phyloP scores from a whole-genome alignment of 2,797 vertebrate species.

The Sebastes ruberrimus region DNA sequence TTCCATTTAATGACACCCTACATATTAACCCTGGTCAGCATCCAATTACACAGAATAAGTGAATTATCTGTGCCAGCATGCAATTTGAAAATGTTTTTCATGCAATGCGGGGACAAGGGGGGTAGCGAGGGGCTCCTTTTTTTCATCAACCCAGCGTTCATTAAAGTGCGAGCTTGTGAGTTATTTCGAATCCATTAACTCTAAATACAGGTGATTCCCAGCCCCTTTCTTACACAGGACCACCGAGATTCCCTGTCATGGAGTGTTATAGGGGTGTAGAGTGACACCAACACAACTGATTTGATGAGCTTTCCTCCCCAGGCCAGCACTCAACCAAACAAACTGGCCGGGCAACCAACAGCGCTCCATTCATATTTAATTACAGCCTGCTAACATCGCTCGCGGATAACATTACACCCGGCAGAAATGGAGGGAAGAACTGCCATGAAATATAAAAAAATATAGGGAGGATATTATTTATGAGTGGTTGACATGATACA shows the following conservation, averaged over 20 bases:
- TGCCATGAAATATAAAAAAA: constrained; percentile 16
- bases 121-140: constrained; percentile 80
- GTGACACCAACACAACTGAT: constrained; percentile 79
- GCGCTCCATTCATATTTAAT: constrained; percentile 85
- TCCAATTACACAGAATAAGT: constrained; percentile 99
- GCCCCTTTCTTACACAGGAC: constrained; percentile 82
- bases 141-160: constrained; percentile 93
- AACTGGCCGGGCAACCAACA: constrained; percentile 75
- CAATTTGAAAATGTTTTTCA: constrained; percentile 98
- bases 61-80: constrained; percentile 97
- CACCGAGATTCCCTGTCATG: constrained; percentile 87
- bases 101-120: constrained; percentile 79
- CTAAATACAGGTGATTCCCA: constrained; percentile 93
- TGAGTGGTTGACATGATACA: not conserved
- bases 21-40: constrained; percentile 99
- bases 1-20: constrained; percentile 99
- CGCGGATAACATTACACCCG: constrained; percentile 74
- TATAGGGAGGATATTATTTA: not conserved
- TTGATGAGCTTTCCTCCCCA: constrained; percentile 77
- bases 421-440: constrained; percentile 29
- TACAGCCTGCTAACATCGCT: constrained; percentile 76
- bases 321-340: constrained; percentile 74
- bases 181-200: constrained; percentile 95
- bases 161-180: constrained; percentile 91
- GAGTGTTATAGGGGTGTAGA: constrained; percentile 76